Base-by-base conservation (phyloP, 2,888 invertebrate species). In the Nomada fabriciana region DNA sequence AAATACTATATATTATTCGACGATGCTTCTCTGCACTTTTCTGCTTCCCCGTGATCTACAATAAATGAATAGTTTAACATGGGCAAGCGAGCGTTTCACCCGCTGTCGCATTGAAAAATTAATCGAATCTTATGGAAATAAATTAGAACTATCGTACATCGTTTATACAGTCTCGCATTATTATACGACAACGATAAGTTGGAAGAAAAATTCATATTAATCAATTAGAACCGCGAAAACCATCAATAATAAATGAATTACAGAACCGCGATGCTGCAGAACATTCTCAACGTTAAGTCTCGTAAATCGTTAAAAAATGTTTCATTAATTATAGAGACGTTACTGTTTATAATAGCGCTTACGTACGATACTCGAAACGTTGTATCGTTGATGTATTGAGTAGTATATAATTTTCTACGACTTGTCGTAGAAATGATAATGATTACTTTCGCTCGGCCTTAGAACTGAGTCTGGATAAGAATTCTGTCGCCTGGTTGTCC, bases 401-500 rank as follows among this genome's bases (percentile, higher is more conserved):
- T 42, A 23, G 18, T 13, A 5, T 23, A n/a, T 2, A 43, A 52
- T 23, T 36, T 55, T 57, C 18, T 42, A 47, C 20, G 23, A 20
- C 20, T 11, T n/a, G 36, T 29, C 25, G 23, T 10, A 11, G 23
- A 4, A 50, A 43, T 10, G 15, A 42, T 18, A 52, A 60, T 18
- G 23, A 79, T 81, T 71, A 88, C 77, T 88, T 88, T 25, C 72
- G 36, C 52, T 84, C 82, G 18, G 76, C 59, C 43, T 88, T 88
- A 15, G 69, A 77, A 52, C 80, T 96, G 85, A 97, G 95, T 93
- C 96, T 97, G 93, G 98, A 98, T 55, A 98, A 95, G 94, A 98
- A 98, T 86, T 98, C 98, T 92, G 96, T 96, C 25, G 98, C 98
- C 94, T 96, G 96, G 93, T 97, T 98, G 94, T 98, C 98, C 83